Evolutionary conservation across 2,113 vertebrate genomes (phyloP).

Genomic region (Neodon shergylaensis): DNA sequence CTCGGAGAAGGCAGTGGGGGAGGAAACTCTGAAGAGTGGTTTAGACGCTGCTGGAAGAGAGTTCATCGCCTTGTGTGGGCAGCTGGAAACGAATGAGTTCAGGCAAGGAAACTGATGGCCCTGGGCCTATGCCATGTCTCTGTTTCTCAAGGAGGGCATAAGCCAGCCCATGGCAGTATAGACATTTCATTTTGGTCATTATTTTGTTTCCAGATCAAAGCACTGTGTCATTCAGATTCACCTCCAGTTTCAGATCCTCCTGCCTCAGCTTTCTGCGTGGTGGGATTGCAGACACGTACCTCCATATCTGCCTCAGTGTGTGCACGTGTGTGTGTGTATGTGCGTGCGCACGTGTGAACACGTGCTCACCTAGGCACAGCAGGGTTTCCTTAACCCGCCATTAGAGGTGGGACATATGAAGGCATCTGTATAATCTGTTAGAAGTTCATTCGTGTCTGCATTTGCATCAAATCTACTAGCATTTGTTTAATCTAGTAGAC

Average conservation of each 20-base stretch:
- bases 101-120: not conserved
- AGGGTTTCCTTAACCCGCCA: not conserved
- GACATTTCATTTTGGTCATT: not conserved
- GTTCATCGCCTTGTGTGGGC: not conserved
- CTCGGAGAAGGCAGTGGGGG: fast-evolving
- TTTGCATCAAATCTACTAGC: not conserved
- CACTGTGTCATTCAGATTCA: not conserved
- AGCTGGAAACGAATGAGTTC: not conserved
- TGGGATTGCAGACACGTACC: not conserved
- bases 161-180: not conserved
- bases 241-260: not conserved
- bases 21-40: too few species aligned
- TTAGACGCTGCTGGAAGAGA: not conserved
- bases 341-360: not conserved
- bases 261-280: not conserved
- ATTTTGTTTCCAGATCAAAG: not conserved
- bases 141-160: not conserved
- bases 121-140: not conserved
- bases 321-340: not conserved
- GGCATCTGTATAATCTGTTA: not conserved
- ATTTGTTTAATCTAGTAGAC: not conserved
- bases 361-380: fast-evolving
- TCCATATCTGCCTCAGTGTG: not conserved
- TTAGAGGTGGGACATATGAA: not conserved
- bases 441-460: not conserved